phyloP scores from a whole-genome alignment of 2,113 vertebrate species.

The Stegastes partitus region DNA sequence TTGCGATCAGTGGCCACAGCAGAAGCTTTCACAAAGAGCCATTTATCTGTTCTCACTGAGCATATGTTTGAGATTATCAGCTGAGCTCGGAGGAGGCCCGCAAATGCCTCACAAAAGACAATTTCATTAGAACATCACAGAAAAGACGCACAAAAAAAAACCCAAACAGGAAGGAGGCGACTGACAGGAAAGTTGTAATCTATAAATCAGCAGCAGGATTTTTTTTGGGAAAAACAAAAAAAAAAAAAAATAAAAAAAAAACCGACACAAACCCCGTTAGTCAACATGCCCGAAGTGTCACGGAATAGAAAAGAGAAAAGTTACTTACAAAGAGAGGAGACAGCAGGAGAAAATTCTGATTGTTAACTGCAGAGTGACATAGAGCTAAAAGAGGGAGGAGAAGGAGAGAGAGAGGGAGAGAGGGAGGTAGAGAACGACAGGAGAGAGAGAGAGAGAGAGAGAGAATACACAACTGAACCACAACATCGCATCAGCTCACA shows the following conservation, averaged over 20 bases:
- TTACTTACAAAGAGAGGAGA: constrained; percentile 97
- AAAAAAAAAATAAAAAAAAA: constrained; percentile 1
- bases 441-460: constrained; percentile 66
- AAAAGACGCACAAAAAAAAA: background rate
- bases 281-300: constrained; percentile 6
- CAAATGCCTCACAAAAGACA: constrained; percentile 37
- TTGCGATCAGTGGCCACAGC: constrained; percentile 43
- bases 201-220: constrained; percentile 47
- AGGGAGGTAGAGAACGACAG: constrained; percentile 53
- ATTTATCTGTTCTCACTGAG: constrained; percentile 42
- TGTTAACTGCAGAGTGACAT: constrained; percentile 94
- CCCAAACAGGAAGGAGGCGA: constrained; percentile 1
- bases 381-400: constrained; percentile 91
- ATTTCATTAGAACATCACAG: no score
- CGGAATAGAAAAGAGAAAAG: constrained; percentile 83
- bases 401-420: constrained; percentile 68
- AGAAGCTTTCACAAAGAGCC: constrained; percentile 48
- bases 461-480: constrained; percentile 67
- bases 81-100: constrained; percentile 49
- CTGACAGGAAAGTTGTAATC: constrained; percentile 41
- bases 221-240: constrained; percentile 12
- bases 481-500: constrained; percentile 89
- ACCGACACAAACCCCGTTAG: no score
- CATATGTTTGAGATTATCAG: constrained; percentile 64
- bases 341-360: constrained; percentile 92